These are phyloP conservation scores for Streptopelia turtur DNA, from an alignment of 2,797 vertebrate species.

Conservation along the genomic window DNA sequence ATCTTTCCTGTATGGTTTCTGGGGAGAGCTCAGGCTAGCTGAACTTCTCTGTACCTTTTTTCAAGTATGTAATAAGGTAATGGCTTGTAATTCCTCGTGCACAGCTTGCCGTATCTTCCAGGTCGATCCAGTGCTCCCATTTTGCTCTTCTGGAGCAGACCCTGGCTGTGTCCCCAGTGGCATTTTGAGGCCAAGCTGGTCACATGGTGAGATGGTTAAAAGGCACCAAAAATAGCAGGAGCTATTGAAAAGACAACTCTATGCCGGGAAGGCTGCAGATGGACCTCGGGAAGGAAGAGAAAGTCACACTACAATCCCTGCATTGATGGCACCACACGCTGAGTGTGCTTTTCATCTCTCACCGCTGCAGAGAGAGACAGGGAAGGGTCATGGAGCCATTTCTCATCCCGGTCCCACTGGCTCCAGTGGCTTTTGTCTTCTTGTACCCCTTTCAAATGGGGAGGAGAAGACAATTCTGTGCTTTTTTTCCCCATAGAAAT, in stretches of 20 bases:
- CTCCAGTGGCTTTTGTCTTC: background rate
- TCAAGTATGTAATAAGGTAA: background rate
- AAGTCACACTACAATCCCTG: background rate
- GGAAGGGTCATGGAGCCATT: background rate
- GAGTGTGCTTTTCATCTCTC: background rate
- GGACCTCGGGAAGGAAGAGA: background rate
- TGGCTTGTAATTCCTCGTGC: background rate
- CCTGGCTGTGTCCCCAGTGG: background rate
- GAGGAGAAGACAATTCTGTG: background rate
- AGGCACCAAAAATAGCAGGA: background rate
- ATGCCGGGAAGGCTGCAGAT: background rate
- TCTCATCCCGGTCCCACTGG: background rate
- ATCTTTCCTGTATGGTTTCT: background rate
- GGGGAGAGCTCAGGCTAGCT: background rate
- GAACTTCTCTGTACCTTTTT: background rate
- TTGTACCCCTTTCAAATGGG: background rate
- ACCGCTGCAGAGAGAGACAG: background rate
- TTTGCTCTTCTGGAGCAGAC: background rate
- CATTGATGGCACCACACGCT: background rate
- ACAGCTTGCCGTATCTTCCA: background rate
- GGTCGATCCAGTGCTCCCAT: background rate
- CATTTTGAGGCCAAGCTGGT: background rate
- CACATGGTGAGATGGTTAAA: background rate
- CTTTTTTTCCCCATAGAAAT: background rate
- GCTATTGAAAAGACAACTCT: slow-evolving; percentile 32